phyloP scores from a whole-genome alignment of 2,888 invertebrate species.

The Eurytoma adleriae region DNA sequence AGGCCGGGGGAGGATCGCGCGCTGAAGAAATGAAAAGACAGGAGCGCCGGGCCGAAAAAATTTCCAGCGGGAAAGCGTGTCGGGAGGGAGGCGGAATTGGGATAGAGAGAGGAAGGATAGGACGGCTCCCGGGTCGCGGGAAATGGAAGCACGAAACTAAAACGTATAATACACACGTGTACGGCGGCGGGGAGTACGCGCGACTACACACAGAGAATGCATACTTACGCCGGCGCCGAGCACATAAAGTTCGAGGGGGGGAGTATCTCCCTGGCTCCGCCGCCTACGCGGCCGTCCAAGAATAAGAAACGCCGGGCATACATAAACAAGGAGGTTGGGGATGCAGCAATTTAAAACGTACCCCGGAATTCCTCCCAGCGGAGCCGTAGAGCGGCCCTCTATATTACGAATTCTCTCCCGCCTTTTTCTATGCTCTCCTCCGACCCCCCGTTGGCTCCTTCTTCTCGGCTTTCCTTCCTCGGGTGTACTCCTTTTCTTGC shows the following conservation, averaged over 20 bases:
- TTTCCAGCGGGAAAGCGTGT: conserved; percentile 14
- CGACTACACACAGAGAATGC: conserved; percentile 65
- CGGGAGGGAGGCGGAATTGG: conserved; percentile 3
- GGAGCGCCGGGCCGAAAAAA: neutral
- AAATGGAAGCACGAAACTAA: conserved; percentile 64
- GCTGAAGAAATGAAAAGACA: conserved; percentile 23
- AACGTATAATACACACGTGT: conserved; percentile 66
- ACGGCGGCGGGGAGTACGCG: conserved; percentile 45
- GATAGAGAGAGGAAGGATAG: neutral
- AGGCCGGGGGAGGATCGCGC: conserved; percentile 1
- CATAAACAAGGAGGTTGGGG: conserved; percentile 76
- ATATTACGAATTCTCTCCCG: conserved; percentile 74
- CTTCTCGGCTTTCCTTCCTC: conserved; percentile 7
- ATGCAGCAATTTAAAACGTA: conserved; percentile 77
- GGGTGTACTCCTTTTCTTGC: conserved; percentile 11
- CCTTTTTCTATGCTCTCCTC: conserved; percentile 54
- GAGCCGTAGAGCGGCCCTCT: conserved; percentile 76
- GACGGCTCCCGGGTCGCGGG: conserved; percentile 13
- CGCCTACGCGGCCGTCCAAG: conserved; percentile 71
- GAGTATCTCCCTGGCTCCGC: conserved; percentile 53
- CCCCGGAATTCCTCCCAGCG: conserved; percentile 76
- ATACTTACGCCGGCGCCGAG: conserved; percentile 74
- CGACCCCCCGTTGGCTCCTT: conserved; percentile 40
- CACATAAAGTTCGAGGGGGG: conserved; percentile 73
- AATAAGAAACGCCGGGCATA: conserved; percentile 76